Conservation (phyloP, 2,797 vertebrate species). For the Chiloscyllium punctatum region DNA sequence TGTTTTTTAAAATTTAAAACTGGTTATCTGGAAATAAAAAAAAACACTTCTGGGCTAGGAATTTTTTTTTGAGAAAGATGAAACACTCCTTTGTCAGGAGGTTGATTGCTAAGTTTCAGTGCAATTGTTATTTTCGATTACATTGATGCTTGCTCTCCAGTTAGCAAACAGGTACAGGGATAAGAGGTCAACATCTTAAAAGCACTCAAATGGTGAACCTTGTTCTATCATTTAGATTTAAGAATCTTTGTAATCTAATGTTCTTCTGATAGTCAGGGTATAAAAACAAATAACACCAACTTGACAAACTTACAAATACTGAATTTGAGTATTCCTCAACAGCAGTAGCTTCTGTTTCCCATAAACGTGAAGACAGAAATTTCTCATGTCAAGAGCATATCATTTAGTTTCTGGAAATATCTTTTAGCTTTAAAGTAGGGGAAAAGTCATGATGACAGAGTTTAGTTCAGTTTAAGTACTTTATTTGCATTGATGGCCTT, state of each 20-base stretch:
- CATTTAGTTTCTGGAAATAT: background rate
- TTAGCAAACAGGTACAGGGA: background rate
- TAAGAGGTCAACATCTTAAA: background rate
- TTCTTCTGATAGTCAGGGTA: background rate
- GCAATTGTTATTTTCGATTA: constrained; percentile 4
- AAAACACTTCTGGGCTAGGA: background rate
- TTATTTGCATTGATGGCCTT: background rate
- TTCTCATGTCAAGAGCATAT: background rate
- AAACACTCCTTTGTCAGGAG: background rate
- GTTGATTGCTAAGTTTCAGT: constrained; percentile 11
- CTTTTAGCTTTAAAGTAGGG: background rate
- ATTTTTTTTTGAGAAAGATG: background rate
- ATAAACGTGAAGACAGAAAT: background rate
- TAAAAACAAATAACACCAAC: background rate
- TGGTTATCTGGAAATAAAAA: background rate
- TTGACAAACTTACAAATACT: background rate
- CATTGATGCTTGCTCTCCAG: constrained; percentile 1
- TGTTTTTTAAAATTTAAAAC: background rate
- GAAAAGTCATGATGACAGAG: background rate
- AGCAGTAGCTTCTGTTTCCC: background rate
- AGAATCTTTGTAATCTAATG: background rate
- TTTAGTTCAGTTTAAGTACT: background rate
- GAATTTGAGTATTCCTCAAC: constrained; percentile 23
- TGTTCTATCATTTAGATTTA: background rate
- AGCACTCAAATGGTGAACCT: background rate